Base-by-base conservation (phyloP, 2,797 vertebrate genomes). In the Diplodus puntazzo region DNA sequence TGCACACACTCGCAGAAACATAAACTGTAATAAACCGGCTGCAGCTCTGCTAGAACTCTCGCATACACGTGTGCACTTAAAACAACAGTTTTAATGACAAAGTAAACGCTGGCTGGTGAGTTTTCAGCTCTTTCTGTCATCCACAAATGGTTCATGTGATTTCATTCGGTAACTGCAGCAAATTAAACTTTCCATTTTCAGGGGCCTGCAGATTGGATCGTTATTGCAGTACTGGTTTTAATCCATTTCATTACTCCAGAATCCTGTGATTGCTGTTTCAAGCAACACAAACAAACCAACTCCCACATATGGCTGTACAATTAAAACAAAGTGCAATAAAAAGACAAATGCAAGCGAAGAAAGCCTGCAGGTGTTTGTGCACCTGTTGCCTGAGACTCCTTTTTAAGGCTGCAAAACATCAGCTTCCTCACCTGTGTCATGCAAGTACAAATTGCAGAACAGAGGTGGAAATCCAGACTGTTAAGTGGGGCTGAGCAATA, bases 271-370 rank as follows among this genome's bases (percentile, higher is more conserved):
- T 59, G 45, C 55, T 14, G 23, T 76, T 75, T 70, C 53, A 49
- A 65, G 49, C 34, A 16, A 65, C 54, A 58, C 49, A 69, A 48
- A 65, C 11, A 68, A 52, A 69, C 8, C 14, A 18, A 45, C 60
- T 46, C 61, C 66, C 59, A 64, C 77, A 57, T 62, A 52, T 53
- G 68, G 59, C 67, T 83, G 75, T 63, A 80, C 34, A 18, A 58
- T 62, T 48, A 42, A 77, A 63, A 63, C 68, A 30, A 25, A 30
- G 11, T 20, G 43, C 65, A 77, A 80, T 82, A 76, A 82, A 30
- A 83, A 81, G n/a, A 30, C 60, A 69, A 81, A 62, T 70, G 83
- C 65, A 30, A 82, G 18, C 50, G 67, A 72, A 65, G 45, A 49
- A 5, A 42, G 27, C 2, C 0, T 61, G 63, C 82, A 58, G 61